phyloP scores from a whole-genome alignment of 2,797 vertebrate genomes.

The Agapornis canus region DNA sequence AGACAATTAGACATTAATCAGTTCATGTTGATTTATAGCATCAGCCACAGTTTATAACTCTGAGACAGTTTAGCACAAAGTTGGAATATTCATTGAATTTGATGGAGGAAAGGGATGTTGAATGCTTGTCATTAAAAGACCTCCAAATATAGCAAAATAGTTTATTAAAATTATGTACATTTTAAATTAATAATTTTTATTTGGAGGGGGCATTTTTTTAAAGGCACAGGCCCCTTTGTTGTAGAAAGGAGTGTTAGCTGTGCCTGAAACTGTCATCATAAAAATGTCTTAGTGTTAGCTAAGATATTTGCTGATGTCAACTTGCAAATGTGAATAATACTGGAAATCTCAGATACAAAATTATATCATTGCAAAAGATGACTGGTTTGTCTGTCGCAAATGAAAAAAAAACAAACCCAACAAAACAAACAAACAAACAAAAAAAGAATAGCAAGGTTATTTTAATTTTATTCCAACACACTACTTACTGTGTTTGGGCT shows the following conservation, averaged over 20 bases:
- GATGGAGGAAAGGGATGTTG: not conserved
- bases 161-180: not conserved
- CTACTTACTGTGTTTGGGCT: not conserved
- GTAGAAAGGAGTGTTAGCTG: not conserved
- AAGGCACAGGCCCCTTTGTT: not conserved
- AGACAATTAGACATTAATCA: not conserved
- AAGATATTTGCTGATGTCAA: not conserved
- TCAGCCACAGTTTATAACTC: not conserved
- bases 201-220: not conserved
- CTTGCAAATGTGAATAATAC: not conserved
- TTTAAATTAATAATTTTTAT: not conserved
- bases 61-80: not conserved
- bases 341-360: not conserved
- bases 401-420: too few relatives aligned
- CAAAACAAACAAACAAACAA: too few relatives aligned
- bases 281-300: not conserved
- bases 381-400: not conserved
- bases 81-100: not conserved
- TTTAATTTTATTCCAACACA: not conserved
- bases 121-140: not conserved
- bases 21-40: not conserved
- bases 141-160: not conserved
- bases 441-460: not conserved
- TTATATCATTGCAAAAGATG: not conserved
- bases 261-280: not conserved